Evolutionary conservation across 2,797 vertebrate genomes (phyloP).

Genomic region (Urophycis tenuis): DNA sequence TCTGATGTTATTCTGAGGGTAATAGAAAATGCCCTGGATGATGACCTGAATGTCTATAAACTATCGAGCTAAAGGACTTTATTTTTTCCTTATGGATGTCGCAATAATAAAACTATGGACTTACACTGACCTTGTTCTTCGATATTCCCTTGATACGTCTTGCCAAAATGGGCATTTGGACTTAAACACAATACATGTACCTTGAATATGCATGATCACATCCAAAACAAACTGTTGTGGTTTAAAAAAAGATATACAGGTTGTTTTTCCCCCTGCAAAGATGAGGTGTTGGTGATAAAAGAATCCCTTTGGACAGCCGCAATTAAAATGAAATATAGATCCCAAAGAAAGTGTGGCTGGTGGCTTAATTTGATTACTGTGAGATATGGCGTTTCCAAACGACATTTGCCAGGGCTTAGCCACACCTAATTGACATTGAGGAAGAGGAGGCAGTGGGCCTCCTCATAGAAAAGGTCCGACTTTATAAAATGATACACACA

Average conservation of each 20-base stretch:
- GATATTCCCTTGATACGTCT: too few relatives aligned
- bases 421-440: constrained; percentile 46
- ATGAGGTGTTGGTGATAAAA: background rate
- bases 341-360: constrained; percentile 9
- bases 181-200: background rate
- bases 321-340: constrained; percentile 8
- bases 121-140: too few relatives aligned
- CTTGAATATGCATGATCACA: background rate
- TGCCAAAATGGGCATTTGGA: background rate
- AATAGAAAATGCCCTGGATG: too few relatives aligned
- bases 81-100: too few relatives aligned
- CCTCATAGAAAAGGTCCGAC: constrained; percentile 32
- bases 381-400: constrained; percentile 44
- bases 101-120: too few relatives aligned
- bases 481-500: background rate
- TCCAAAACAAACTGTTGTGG: background rate
- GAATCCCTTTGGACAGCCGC: constrained; percentile 10
- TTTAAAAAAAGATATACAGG: background rate
- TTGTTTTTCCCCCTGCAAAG: background rate
- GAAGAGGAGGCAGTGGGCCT: constrained; percentile 18
- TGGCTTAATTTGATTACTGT: constrained; percentile 36
- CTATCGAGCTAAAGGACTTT: too few relatives aligned
- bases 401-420: constrained; percentile 42
- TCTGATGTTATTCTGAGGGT: too few relatives aligned
- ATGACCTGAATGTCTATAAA: too few relatives aligned